Conservation (phyloP, 2,797 vertebrate species). For the Cygnus olor region DNA sequence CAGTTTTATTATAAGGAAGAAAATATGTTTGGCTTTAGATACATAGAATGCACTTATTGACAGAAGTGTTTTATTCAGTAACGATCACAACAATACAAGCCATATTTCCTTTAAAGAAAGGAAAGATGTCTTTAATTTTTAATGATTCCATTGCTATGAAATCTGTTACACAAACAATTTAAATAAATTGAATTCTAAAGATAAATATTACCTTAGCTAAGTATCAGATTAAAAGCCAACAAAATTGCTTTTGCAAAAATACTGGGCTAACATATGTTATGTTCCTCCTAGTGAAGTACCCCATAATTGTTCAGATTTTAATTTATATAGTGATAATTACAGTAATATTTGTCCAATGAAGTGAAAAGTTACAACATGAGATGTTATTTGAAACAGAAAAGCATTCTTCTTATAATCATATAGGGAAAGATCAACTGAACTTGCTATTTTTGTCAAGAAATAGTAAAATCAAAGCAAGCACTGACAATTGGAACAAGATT, state of each 20-base stretch:
- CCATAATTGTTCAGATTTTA: constrained; percentile 48
- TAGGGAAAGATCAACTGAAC: constrained; percentile 30
- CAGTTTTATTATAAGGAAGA: background rate
- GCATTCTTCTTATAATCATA: background rate
- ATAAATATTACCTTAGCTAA: constrained; percentile 44
- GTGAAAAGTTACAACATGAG: background rate
- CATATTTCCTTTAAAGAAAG: background rate
- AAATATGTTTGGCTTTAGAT: background rate
- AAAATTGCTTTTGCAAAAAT: constrained; percentile 54
- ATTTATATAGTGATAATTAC: constrained; percentile 56
- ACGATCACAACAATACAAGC: background rate
- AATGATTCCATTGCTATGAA: background rate
- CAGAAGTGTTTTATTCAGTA: background rate
- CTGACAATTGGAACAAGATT: constrained; percentile 51
- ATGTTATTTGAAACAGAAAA: background rate
- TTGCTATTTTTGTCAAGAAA: constrained; percentile 55
- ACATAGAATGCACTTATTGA: background rate
- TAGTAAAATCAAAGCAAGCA: constrained; percentile 56
- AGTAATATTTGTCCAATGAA: constrained; percentile 42
- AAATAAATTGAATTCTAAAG: constrained; percentile 43
- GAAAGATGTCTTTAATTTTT: constrained; percentile 14
- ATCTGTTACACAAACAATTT: constrained; percentile 9
- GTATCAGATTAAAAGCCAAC: constrained; percentile 42
- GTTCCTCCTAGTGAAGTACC: background rate
- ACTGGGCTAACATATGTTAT: background rate